These are phyloP conservation scores for Neelides sp. DNA, from an alignment of 1,140 invertebrate species.

Conservation along the genomic window DNA sequence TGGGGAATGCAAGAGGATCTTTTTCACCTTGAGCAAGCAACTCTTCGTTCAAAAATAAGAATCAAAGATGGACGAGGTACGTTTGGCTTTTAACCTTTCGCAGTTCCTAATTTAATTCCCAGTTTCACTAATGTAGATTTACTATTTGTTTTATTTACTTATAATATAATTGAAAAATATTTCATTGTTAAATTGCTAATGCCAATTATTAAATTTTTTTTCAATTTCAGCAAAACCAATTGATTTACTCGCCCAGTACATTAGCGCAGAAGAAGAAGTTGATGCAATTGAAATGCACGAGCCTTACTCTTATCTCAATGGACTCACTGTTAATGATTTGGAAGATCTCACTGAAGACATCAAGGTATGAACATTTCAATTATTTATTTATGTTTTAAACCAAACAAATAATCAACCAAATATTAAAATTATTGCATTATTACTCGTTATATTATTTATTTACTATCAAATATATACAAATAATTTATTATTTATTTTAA, in stretches of 20 bases:
- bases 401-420: slow-evolving; percentile 9
- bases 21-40: slow-evolving; percentile 79
- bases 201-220: not conserved
- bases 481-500: slow-evolving; percentile 14
- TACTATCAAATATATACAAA: not conserved
- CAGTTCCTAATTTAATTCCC: slow-evolving; percentile 21
- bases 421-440: not conserved
- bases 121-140: slow-evolving; percentile 2
- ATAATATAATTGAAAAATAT: slow-evolving; percentile 3
- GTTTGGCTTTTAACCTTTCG: too few relatives aligned
- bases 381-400: slow-evolving; percentile 23
- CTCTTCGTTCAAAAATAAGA: slow-evolving; percentile 78
- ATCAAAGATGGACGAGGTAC: slow-evolving; percentile 76
- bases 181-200: not conserved
- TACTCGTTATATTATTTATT: slow-evolving; percentile 1
- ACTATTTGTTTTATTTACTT: slow-evolving; percentile 13
- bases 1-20: slow-evolving; percentile 92
- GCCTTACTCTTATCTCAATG: slow-evolving; percentile 90
- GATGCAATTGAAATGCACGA: slow-evolving; percentile 96
- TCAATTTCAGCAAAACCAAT: slow-evolving; percentile 77
- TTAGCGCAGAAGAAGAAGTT: slow-evolving; percentile 79
- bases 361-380: slow-evolving; percentile 46
- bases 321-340: slow-evolving; percentile 78
- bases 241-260: slow-evolving; percentile 91
- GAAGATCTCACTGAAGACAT: slow-evolving; percentile 97